Evolutionary conservation across 2,888 invertebrate species (phyloP).

Genomic region (Vanessa cardui): DNA sequence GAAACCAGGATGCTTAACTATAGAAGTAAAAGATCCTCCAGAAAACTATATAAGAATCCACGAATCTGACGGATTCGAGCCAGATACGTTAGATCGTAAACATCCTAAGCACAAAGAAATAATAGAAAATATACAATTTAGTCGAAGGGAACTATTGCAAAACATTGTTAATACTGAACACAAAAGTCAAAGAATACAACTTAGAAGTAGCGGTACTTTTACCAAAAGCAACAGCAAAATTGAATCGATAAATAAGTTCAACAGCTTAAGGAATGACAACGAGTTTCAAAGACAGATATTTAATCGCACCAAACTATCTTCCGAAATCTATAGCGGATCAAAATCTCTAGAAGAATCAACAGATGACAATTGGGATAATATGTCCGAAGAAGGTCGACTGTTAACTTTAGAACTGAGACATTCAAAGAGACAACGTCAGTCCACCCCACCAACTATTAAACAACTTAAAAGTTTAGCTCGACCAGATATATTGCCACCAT

Average conservation of each 20-base stretch:
- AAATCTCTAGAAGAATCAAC: slow-evolving; percentile 58
- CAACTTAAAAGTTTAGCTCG: slow-evolving; percentile 78
- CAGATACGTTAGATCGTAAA: slow-evolving; percentile 92
- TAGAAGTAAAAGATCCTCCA: slow-evolving; percentile 91
- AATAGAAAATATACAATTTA: slow-evolving; percentile 58
- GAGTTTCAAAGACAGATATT: slow-evolving; percentile 83
- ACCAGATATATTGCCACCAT: slow-evolving; percentile 87
- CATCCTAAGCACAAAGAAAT: slow-evolving; percentile 77
- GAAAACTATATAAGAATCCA: slow-evolving; percentile 89
- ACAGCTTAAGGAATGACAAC: slow-evolving; percentile 88
- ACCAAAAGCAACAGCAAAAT: slow-evolving; percentile 75
- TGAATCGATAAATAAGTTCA: slow-evolving; percentile 77
- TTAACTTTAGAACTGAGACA: slow-evolving; percentile 89
- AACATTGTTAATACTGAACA: slow-evolving; percentile 55
- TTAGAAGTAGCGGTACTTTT: slow-evolving; percentile 88
- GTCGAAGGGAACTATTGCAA: slow-evolving; percentile 64
- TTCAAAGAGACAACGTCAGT: slow-evolving; percentile 87
- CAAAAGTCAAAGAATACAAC: slow-evolving; percentile 80
- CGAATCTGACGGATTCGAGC: slow-evolving; percentile 92
- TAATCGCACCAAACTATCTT: slow-evolving; percentile 66
- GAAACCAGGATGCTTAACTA: slow-evolving; percentile 91
- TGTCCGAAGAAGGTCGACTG: slow-evolving; percentile 83
- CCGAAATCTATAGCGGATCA: slow-evolving; percentile 58
- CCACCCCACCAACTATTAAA: slow-evolving; percentile 77
- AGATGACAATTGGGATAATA: slow-evolving; percentile 63